Conservation (phyloP, 2,797 vertebrate species). For the Coccyzus lansbergi region DNA sequence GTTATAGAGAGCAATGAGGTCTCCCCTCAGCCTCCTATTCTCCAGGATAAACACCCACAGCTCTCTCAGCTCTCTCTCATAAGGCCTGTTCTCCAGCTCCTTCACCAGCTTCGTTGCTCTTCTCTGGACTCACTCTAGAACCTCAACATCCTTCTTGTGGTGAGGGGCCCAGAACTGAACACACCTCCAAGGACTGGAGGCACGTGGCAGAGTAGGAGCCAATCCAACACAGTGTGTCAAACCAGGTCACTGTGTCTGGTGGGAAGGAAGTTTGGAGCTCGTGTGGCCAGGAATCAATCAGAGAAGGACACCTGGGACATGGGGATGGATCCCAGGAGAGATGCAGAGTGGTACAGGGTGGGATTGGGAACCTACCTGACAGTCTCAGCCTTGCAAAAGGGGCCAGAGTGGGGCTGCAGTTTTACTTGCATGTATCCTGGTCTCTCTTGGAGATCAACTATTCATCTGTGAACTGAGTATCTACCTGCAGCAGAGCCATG, state of each 20-base stretch:
- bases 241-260: background rate
- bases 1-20: too few species aligned
- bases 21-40: too few species aligned
- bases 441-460: background rate
- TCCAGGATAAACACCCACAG: too few species aligned
- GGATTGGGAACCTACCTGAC: background rate
- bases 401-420: background rate
- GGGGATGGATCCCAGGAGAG: background rate
- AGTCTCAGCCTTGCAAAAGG: background rate
- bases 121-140: too few species aligned
- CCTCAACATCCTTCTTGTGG: too few species aligned
- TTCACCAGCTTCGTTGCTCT: too few species aligned
- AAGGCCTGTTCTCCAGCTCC: too few species aligned
- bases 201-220: background rate
- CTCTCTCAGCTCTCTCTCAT: too few species aligned
- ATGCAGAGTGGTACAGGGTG: rapidly evolving
- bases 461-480: background rate
- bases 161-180: too few species aligned
- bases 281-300: background rate
- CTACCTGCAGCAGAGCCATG: background rate
- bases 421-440: rapidly evolving
- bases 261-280: background rate
- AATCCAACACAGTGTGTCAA: background rate
- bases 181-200: rapidly evolving
- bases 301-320: background rate